A percentile compares a stretch with the other conserved stretches of the same genome.
Evolutionary conservation across 1,140 invertebrate species (phyloP).

Genomic region (Pissodes strobi): DNA sequence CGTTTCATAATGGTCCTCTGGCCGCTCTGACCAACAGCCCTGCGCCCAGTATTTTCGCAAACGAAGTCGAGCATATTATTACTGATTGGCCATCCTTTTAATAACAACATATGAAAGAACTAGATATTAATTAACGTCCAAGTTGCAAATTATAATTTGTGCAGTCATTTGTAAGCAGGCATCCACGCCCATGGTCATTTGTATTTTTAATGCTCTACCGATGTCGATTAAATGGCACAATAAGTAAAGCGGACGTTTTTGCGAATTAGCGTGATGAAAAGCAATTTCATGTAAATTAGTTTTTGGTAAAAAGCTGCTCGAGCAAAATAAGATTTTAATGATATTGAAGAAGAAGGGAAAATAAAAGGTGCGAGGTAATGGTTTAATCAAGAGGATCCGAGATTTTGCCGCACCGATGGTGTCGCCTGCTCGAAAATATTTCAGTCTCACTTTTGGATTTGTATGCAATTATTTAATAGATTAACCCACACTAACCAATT

Average conservation of each 20-base stretch:
- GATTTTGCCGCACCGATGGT: too few species aligned
- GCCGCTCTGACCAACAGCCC: too few species aligned
- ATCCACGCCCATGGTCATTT: constrained; percentile 4
- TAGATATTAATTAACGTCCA: too few species aligned
- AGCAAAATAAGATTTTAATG: constrained; percentile 10
- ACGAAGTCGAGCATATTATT: too few species aligned
- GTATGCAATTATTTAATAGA: too few species aligned
- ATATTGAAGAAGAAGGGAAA: not conserved
- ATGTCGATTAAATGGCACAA: constrained; percentile 17
- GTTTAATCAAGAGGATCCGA: constrained; percentile 15
- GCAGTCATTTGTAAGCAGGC: not conserved
- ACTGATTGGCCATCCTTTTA: too few species aligned
- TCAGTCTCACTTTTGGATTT: too few species aligned
- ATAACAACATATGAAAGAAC: too few species aligned
- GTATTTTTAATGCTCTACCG: constrained; percentile 13
- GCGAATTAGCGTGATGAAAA: constrained; percentile 27
- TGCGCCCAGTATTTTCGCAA: too few species aligned
- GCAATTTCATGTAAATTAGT: constrained; percentile 25
- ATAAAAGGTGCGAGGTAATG: constrained; percentile 21
- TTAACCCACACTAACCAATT: too few species aligned
- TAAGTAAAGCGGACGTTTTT: constrained; percentile 20
- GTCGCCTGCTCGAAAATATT: too few species aligned
- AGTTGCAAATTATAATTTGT: constrained; percentile 2
- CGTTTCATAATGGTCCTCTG: too few species aligned
- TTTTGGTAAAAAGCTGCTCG: constrained; percentile 20